A percentile compares a stretch with the other conserved stretches of the same genome.
Conservation (phyloP, 2,888 invertebrate genomes). For the Rhorus exstirpatorius region DNA sequence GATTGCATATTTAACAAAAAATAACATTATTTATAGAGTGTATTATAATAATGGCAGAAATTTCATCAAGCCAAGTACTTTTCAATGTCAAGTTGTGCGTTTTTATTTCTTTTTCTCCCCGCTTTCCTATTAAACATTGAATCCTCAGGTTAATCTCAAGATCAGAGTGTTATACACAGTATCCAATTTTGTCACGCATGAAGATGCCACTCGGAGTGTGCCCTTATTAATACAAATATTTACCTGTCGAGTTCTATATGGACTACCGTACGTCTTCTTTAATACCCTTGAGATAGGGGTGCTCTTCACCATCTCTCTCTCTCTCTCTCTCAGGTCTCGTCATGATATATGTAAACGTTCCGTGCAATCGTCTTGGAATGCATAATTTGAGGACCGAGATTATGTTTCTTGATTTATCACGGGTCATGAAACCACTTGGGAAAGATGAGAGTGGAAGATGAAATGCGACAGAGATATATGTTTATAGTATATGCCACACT, state of each 20-base stretch:
- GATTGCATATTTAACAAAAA: not conserved
- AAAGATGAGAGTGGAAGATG: conserved; percentile 57
- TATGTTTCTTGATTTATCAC: conserved; percentile 77
- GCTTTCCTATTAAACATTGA: not conserved
- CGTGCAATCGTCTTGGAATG: conserved; percentile 73
- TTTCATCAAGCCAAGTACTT: not conserved
- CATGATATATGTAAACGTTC: conserved; percentile 33
- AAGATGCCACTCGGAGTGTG: conserved; percentile 30
- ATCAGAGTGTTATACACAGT: conserved; percentile 16
- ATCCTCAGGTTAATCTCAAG: not conserved
- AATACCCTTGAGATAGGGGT: not conserved
- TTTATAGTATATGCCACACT: conserved; percentile 5
- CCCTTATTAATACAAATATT: conserved; percentile 64
- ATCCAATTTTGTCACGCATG: conserved; percentile 55
- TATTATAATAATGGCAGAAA: not conserved
- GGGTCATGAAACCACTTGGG: conserved; percentile 69
- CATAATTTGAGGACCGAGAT: conserved; percentile 71
- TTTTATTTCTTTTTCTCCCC: not conserved
- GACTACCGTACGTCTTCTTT: not conserved
- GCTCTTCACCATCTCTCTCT: conserved; percentile 49
- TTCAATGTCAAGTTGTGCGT: not conserved
- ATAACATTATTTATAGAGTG: not conserved
- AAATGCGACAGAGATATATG: conserved; percentile 34
- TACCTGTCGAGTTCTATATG: conserved; percentile 49
- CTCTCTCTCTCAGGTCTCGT: conserved; percentile 14